Base-by-base conservation (phyloP, 2,888 invertebrate genomes). In the Maniola hyperantus region DNA sequence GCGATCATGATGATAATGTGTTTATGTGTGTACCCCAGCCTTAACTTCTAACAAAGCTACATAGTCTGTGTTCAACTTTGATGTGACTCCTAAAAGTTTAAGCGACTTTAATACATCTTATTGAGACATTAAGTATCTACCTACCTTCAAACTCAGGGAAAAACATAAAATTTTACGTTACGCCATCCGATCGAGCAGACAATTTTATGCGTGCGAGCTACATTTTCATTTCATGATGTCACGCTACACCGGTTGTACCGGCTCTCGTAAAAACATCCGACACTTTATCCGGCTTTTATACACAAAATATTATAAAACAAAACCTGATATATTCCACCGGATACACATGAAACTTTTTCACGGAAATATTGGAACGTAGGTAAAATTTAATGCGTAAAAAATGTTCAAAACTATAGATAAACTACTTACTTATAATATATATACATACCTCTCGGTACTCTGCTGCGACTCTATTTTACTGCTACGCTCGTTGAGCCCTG, bases 181-280 rank as follows among this genome's bases (percentile, higher is more conserved):
- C 55, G 18, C 36, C 54, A 39, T 77, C 78, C 80, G 79, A 81
- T 87, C 82, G 76, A 83, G 81, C 78, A 81, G 83, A 85, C 88
- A 88, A 89, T 88, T 87, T 83, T 81, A 81, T 81, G 83, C 79
- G 83, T 81, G 83, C 79, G 83, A 82, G 85, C 83, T 82, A 81
- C 87, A 81, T 90, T 46, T 44, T n/a, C 18, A 46, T 54, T 69
- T 67, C 62, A 65, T 62, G 69, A 59, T 53, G 67, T 59, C 58
- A 58, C 65, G 66, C 57, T 59, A 62, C 55, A 62, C 10, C 44
- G 65, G 51, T 54, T 67, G 65, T 62, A 58, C 34, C 34, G 63
- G 58, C 63, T 11, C 61, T 66, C 51, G 59, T 64, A 66, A 51
- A 58, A 57, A 53, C 57, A 57, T 65, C 36, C 51, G 33, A 26